Evolutionary conservation across 2,797 vertebrate genomes (phyloP).

Genomic region (Dendrocincla tyrannina): DNA sequence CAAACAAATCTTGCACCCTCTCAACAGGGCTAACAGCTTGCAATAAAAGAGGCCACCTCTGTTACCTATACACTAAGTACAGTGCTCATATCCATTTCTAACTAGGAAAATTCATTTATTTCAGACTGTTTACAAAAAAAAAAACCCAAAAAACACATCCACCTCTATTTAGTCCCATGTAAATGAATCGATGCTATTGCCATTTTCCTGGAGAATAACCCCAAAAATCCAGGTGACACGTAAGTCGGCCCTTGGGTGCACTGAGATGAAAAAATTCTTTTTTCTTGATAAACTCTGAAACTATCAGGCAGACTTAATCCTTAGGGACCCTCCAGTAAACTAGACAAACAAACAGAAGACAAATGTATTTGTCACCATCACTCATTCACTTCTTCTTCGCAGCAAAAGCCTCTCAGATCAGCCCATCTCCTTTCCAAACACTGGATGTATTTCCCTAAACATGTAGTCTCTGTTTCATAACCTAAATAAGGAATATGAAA

Average conservation of each 20-base stretch:
- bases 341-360: background rate
- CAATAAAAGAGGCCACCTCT: constrained; percentile 46
- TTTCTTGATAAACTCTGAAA: background rate
- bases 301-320: background rate
- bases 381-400: background rate
- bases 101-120: constrained; percentile 11
- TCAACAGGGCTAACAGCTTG: constrained; percentile 41
- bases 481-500: background rate
- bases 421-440: background rate
- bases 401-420: background rate
- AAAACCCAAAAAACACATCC: background rate
- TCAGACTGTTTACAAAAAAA: background rate
- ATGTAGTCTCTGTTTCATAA: background rate
- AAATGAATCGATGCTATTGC: background rate
- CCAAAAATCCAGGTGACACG: background rate
- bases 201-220: background rate
- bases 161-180: background rate
- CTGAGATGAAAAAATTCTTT: background rate
- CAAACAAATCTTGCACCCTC: constrained; percentile 40
- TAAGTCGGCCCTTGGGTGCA: background rate
- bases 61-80: constrained; percentile 5
- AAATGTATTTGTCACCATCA: background rate
- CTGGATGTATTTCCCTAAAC: background rate
- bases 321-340: background rate
- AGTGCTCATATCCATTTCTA: background rate